These are phyloP conservation scores for Mylabris phalerata DNA, from an alignment of 1,140 invertebrate genomes.

Conservation along the genomic window DNA sequence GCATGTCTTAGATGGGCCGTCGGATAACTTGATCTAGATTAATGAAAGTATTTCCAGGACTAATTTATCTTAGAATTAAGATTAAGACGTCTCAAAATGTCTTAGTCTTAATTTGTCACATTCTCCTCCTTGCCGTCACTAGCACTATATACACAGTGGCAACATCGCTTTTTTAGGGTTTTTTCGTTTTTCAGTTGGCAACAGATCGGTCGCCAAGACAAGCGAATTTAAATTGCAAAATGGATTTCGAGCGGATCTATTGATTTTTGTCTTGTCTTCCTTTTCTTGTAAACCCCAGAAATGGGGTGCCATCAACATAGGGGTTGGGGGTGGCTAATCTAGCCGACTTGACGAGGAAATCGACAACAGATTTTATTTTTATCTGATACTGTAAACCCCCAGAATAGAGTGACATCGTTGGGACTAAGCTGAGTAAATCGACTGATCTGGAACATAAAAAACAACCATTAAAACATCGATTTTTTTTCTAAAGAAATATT, in stretches of 20 bases:
- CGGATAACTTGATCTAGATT: slow-evolving; percentile 42
- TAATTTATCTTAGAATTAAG: slow-evolving; percentile 45
- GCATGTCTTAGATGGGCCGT: slow-evolving; percentile 24
- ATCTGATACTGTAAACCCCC: no score
- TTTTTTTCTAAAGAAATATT: no score
- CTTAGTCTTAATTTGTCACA: slow-evolving; percentile 41
- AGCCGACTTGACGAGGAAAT: no score
- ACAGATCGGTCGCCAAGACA: background rate
- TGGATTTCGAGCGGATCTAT: slow-evolving; percentile 33
- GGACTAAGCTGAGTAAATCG: no score
- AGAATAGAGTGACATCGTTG: no score
- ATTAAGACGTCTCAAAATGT: slow-evolving; percentile 40
- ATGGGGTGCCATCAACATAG: no score
- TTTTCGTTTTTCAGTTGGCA: no score
- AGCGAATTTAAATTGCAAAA: slow-evolving; percentile 34
- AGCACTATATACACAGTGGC: background rate
- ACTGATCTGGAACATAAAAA: no score
- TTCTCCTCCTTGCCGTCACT: slow-evolving; percentile 19
- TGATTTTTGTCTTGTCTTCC: slow-evolving; percentile 30
- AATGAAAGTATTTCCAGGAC: slow-evolving; percentile 42
- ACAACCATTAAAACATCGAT: no score
- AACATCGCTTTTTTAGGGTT: no score
- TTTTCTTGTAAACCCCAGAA: background rate
- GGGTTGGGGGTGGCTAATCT: no score
- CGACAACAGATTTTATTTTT: no score